Evolutionary conservation across 1,140 invertebrate species (phyloP).

Genomic region (silkworm (Bombyx mori)): ASM3026992v2 NC_085122.1:14179501-14180000

Average conservation of each 20-base stretch:
- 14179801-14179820: conserved; percentile 88
- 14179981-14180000: conserved; percentile 93
- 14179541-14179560: no score
- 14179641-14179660: no score
- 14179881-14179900: no score
- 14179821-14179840: conserved; percentile 98
- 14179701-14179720: conserved; percentile 89
- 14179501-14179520: no score
- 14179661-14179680: conserved; percentile 48
- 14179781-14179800: conserved; percentile 92
- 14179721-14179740: conserved; percentile 92
- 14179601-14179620: no score
- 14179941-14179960: conserved; percentile 4
- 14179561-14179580: no score
- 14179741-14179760: conserved; percentile 93
- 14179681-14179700: conserved; percentile 72
- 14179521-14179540: no score
- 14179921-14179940: no score
- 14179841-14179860: conserved; percentile 72
- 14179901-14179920: no score
- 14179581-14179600: no score
- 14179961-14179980: conserved; percentile 76
- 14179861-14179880: no score
- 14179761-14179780: conserved; percentile 94
- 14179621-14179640: no score